Percentiles rank a stretch among this genome's conserved stretches.
phyloP scores from a whole-genome alignment of 2,113 vertebrate species.

The Festucalex cinctus region DNA sequence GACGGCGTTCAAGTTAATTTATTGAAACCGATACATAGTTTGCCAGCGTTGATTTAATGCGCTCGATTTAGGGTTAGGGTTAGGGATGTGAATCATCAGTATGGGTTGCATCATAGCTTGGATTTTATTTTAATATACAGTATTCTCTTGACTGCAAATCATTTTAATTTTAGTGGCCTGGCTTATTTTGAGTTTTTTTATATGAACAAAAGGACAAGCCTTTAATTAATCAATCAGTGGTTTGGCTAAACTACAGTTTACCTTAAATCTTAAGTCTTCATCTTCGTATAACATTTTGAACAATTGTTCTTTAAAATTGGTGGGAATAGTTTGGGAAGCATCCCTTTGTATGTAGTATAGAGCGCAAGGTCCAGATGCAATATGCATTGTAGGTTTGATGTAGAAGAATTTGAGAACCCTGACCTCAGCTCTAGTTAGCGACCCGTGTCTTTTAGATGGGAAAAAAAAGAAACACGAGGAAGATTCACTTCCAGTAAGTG shows the following conservation, averaged over 20 bases:
- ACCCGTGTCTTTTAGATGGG: too few species aligned
- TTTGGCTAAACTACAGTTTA: background rate
- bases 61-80: constrained; percentile 17
- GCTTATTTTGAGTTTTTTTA: background rate
- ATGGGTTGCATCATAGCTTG: background rate
- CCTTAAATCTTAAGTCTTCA: background rate
- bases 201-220: background rate
- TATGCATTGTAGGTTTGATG: too few species aligned
- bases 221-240: background rate
- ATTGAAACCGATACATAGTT: constrained; percentile 14
- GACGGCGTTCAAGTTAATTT: constrained; percentile 33
- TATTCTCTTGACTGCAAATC: background rate
- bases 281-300: background rate
- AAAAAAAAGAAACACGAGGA: too few species aligned
- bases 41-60: constrained; percentile 25
- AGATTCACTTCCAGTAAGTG: too few species aligned
- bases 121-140: background rate
- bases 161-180: background rate
- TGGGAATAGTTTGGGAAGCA: background rate
- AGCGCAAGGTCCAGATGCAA: too few species aligned
- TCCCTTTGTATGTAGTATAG: too few species aligned
- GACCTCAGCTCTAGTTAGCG: too few species aligned
- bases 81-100: background rate
- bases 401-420: too few species aligned
- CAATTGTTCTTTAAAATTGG: background rate